Evolutionary conservation across 2,888 invertebrate genomes (phyloP).

Genomic region (Pristionchus arcanus): DNA sequence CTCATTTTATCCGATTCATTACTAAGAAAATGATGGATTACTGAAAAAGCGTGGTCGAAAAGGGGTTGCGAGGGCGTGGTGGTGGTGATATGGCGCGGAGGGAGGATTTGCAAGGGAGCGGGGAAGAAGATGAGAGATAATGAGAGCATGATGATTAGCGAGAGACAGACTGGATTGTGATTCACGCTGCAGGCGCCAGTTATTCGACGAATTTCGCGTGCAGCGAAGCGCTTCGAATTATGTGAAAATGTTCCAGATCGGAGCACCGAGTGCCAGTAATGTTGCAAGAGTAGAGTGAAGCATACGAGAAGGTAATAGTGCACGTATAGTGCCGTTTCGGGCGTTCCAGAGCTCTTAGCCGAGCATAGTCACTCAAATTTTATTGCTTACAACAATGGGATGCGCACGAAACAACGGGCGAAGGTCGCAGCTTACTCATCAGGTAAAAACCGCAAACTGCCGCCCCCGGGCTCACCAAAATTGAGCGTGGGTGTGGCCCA

Average conservation of each 20-base stretch:
- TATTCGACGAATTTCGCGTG: background rate
- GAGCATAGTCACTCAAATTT: background rate
- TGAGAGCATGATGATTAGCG: background rate
- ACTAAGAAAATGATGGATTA: background rate
- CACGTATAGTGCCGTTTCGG: no score
- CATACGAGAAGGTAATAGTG: background rate
- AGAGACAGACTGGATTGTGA: constrained; percentile 36
- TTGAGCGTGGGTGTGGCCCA: background rate
- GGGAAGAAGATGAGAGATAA: background rate
- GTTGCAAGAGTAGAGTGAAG: background rate
- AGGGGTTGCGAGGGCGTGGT: background rate
- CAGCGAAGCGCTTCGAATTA: background rate
- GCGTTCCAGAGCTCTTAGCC: background rate
- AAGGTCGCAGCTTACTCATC: background rate
- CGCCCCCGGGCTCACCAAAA: background rate
- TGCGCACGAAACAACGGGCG: background rate
- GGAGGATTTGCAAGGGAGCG: background rate
- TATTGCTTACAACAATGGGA: background rate
- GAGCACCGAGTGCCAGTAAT: background rate
- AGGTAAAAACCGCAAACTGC: background rate
- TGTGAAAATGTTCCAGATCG: background rate
- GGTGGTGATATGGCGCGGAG: background rate
- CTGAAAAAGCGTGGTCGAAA: background rate
- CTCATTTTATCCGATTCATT: background rate
- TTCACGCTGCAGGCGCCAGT: constrained; percentile 16